Evolutionary conservation across 2,113 vertebrate genomes (phyloP).

Genomic region (Aythya baeri): DNA sequence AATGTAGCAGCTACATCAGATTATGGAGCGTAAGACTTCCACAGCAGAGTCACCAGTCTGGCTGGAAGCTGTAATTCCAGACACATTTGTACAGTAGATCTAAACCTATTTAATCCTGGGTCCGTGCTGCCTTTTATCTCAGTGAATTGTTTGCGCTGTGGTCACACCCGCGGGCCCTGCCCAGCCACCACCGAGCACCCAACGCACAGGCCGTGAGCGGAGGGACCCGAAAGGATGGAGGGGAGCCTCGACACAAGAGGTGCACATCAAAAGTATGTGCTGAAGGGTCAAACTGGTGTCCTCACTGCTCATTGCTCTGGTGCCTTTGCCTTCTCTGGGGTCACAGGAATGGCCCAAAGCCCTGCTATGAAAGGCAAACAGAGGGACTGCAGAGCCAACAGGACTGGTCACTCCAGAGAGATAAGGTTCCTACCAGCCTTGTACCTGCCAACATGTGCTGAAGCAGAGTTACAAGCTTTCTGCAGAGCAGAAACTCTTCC

Average conservation of each 20-base stretch:
- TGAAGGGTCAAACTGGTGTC: background rate
- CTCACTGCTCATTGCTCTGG: background rate
- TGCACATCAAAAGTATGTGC: background rate
- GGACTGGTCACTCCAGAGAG: background rate
- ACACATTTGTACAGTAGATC: background rate
- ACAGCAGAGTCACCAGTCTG: background rate
- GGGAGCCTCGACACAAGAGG: background rate
- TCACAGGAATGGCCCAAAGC: background rate
- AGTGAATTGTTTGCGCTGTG: background rate
- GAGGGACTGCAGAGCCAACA: background rate
- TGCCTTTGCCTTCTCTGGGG: background rate
- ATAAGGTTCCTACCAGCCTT: background rate
- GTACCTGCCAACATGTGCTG: background rate
- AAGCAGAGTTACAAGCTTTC: background rate
- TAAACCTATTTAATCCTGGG: background rate
- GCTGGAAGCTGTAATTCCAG: background rate
- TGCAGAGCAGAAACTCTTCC: background rate
- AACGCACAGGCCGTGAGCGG: accelerated
- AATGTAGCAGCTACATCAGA: background rate
- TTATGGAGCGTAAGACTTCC: background rate
- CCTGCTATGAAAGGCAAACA: background rate
- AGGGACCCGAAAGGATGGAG: background rate
- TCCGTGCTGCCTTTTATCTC: background rate
- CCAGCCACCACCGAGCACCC: background rate
- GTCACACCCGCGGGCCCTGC: background rate